Percentiles rank a stretch among this genome's conserved stretches.
These are phyloP conservation scores for Hydrochoerus hydrochaeris DNA, from an alignment of 2,113 vertebrate genomes.

Conservation along the genomic window DNA sequence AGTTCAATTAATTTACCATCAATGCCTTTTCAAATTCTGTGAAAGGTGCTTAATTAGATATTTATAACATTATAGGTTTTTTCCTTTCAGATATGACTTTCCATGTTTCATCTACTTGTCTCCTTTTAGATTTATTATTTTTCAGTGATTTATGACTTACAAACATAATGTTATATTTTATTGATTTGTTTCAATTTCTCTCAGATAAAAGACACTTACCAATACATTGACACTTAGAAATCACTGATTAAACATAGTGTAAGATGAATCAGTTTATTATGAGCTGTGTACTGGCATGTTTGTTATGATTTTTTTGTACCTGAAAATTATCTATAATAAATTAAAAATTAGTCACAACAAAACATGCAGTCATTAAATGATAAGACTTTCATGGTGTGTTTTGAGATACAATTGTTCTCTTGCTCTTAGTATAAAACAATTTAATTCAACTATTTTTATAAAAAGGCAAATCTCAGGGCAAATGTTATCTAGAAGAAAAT, in stretches of 20 bases:
- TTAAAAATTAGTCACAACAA: constrained; percentile 1
- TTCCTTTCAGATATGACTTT: neutral
- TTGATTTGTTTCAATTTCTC: constrained; percentile 50
- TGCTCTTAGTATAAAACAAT: constrained; percentile 2
- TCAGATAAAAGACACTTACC: neutral
- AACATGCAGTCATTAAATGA: neutral
- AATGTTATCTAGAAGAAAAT: neutral
- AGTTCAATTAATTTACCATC: constrained; percentile 11
- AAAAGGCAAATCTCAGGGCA: neutral
- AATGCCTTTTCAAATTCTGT: neutral
- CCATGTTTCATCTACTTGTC: neutral
- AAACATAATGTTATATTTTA: constrained; percentile 22
- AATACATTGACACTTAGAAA: neutral
- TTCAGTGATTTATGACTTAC: constrained; percentile 35
- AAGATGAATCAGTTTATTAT: neutral
- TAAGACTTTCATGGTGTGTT: neutral
- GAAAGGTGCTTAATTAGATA: neutral
- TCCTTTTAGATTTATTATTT: neutral
- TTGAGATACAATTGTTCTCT: neutral
- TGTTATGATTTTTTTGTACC: neutral
- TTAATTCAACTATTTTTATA: neutral
- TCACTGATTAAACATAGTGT: neutral
- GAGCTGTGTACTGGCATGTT: neutral
- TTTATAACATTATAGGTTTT: neutral
- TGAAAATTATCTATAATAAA: constrained; percentile 43